Conservation (phyloP, 1,140 invertebrate species). For the Cyclina sinensis region DNA sequence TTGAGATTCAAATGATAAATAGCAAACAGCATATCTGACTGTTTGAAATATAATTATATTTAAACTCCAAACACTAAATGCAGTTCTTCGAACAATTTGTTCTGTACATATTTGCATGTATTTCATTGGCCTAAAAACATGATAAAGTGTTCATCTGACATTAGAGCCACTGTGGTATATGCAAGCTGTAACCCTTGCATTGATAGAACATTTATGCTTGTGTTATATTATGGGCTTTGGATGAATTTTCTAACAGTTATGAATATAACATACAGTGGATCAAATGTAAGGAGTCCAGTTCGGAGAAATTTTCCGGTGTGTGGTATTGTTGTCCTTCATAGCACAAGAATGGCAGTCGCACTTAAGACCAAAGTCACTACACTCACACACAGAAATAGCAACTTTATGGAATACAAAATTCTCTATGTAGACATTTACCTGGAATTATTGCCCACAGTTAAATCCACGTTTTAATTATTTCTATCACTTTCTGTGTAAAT, state of each 20-base stretch:
- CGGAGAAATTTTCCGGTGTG: conserved; percentile 20
- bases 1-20: not conserved
- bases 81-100: not conserved
- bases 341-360: not conserved
- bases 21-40: conserved; percentile 27
- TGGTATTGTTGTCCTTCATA: conserved; percentile 14
- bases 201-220: not conserved
- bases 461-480: too few relatives aligned
- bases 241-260: conserved; percentile 39
- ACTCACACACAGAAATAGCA: not conserved
- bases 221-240: not conserved
- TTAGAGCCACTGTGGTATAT: conserved; percentile 25
- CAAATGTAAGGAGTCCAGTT: conserved; percentile 32
- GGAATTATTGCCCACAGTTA: too few relatives aligned
- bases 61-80: not conserved
- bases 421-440: too few relatives aligned
- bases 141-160: conserved; percentile 20
- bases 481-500: too few relatives aligned
- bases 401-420: too few relatives aligned
- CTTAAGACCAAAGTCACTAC: not conserved
- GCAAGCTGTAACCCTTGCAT: not conserved
- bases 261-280: conserved; percentile 11
- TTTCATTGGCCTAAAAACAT: conserved; percentile 34
- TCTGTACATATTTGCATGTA: conserved; percentile 27
- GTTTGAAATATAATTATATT: not conserved